phyloP scores from a whole-genome alignment of 2,113 vertebrate genomes.

The Clarias gariepinus region DNA sequence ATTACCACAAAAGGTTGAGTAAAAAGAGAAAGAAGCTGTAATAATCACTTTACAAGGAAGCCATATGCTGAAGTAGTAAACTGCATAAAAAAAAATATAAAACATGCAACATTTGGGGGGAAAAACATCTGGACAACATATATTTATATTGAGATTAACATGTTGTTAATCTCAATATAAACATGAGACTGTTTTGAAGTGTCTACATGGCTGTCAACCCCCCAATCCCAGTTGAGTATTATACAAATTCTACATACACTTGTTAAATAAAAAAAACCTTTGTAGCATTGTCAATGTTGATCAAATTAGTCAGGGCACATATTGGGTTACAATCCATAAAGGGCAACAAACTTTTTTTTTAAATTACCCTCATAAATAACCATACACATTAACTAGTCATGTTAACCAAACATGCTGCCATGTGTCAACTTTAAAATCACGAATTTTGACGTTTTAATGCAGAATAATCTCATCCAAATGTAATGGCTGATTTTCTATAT shows the following conservation, averaged over 20 bases:
- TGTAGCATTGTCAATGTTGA: neutral
- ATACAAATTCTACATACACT: neutral
- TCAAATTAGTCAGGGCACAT: neutral
- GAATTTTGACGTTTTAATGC: no score
- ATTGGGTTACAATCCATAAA: neutral
- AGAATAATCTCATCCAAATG: neutral
- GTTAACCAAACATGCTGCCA: neutral
- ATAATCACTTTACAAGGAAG: slow-evolving; percentile 24
- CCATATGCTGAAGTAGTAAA: slow-evolving; percentile 10
- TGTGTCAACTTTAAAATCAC: neutral
- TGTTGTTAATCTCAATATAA: neutral
- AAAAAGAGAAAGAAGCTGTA: slow-evolving; percentile 24
- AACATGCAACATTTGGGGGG: neutral
- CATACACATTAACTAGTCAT: slow-evolving; percentile 1
- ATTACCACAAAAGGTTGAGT: slow-evolving; percentile 24
- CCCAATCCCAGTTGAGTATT: neutral
- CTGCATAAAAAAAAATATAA: neutral
- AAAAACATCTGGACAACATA: neutral
- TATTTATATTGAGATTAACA: neutral
- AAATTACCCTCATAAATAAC: neutral
- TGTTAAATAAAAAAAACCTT: neutral
- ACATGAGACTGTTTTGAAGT: neutral
- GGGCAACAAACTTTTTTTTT: neutral
- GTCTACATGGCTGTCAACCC: neutral
- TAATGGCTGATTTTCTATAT: no score